phyloP scores from a whole-genome alignment of 2,797 vertebrate genomes.

The Hemitrygon akajei region DNA sequence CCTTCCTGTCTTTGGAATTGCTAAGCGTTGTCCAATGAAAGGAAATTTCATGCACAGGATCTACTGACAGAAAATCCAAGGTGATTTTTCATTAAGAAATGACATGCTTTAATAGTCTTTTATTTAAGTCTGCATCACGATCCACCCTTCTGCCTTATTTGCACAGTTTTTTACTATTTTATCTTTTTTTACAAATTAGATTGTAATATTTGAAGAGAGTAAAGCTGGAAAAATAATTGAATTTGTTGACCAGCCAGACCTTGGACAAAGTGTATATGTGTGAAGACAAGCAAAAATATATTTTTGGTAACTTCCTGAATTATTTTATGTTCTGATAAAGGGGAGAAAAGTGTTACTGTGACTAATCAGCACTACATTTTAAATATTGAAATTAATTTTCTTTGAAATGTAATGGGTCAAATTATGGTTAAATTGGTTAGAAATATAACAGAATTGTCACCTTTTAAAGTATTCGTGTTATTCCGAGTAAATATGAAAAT shows the following conservation, averaged over 20 bases:
- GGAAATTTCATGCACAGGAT: neutral
- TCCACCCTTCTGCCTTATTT: neutral
- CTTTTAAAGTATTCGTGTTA: neutral
- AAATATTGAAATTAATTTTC: neutral
- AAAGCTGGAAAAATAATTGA: conserved; percentile 68
- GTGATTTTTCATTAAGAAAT: neutral
- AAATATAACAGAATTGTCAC: neutral
- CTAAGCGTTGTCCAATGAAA: neutral
- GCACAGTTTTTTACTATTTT: neutral
- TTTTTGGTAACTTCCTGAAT: neutral
- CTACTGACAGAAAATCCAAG: neutral
- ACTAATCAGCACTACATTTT: neutral
- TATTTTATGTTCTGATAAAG: neutral
- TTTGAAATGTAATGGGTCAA: neutral
- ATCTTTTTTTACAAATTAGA: conserved; percentile 64
- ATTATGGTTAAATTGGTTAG: neutral
- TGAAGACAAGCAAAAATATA: conserved; percentile 43
- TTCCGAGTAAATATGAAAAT: neutral
- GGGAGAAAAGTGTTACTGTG: neutral
- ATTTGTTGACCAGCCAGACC: conserved; percentile 69
- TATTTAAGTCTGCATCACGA: no score
- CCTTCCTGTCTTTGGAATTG: neutral
- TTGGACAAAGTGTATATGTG: conserved; percentile 78
- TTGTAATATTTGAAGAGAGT: conserved; percentile 81
- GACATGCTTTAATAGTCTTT: neutral